Percentiles rank a stretch among this genome's conserved stretches.
phyloP scores from a whole-genome alignment of 1,140 invertebrate species.

The Streblospio benedicti region DNA sequence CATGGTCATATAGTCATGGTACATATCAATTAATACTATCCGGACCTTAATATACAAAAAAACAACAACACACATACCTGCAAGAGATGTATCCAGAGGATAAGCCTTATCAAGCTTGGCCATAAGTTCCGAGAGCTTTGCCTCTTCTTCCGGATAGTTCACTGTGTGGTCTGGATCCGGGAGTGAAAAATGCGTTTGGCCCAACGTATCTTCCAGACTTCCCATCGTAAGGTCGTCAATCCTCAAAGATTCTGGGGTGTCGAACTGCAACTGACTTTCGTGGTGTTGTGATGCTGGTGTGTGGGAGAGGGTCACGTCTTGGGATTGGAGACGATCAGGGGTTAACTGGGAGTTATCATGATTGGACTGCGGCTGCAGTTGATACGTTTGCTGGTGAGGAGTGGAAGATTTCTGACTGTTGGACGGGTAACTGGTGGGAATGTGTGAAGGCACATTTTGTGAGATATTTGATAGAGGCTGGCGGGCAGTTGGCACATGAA shows the following conservation, averaged over 20 bases:
- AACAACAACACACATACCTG: conserved; percentile 18
- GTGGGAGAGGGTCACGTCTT: background rate
- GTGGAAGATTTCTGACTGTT: no score
- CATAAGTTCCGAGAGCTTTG: conserved; percentile 26
- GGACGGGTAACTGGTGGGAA: no score
- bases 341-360: background rate
- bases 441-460: no score
- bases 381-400: background rate
- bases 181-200: conserved; percentile 10
- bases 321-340: no score
- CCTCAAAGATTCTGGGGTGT: background rate
- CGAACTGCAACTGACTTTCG: background rate
- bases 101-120: conserved; percentile 25
- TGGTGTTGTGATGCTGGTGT: background rate
- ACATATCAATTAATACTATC: background rate
- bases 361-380: background rate
- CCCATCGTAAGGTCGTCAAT: background rate
- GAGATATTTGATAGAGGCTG: no score
- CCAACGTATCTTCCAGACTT: background rate
- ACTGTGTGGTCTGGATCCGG: conserved; percentile 5
- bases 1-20: background rate
- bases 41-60: background rate
- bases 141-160: conserved; percentile 19
- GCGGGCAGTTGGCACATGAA: background rate
- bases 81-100: conserved; percentile 27